These are phyloP conservation scores for Tolypeutes matacus DNA, from an alignment of 2,797 vertebrate genomes.

Conservation along the genomic window DNA sequence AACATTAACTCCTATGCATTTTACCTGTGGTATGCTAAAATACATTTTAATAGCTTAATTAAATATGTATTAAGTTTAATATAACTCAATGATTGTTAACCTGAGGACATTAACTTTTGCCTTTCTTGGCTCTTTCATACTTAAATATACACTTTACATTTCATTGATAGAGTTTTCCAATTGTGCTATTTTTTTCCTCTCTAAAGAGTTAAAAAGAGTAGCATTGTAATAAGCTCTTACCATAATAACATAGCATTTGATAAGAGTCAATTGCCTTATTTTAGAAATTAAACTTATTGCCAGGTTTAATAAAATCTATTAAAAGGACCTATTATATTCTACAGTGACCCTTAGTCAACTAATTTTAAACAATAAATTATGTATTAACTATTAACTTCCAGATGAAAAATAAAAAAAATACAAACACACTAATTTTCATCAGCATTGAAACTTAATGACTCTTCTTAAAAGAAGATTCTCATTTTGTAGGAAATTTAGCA, in stretches of 20 bases:
- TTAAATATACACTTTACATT: constrained; percentile 55
- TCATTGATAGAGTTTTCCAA: constrained; percentile 20
- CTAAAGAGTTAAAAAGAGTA: constrained; percentile 53
- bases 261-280: constrained; percentile 47
- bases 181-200: background rate
- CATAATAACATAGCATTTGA: constrained; percentile 29
- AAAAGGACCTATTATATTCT: background rate
- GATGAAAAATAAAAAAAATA: constrained; percentile 65
- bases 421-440: constrained; percentile 37
- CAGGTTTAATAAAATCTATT: constrained; percentile 66
- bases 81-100: background rate
- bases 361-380: constrained; percentile 59
- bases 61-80: constrained; percentile 62
- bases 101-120: constrained; percentile 13
- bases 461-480: constrained; percentile 6
- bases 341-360: background rate
- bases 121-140: constrained; percentile 46
- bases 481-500: constrained; percentile 11
- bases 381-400: constrained; percentile 38
- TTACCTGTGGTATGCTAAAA: constrained; percentile 54
- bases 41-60: constrained; percentile 47
- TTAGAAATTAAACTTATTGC: constrained; percentile 46
- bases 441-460: background rate
- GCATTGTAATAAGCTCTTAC: constrained; percentile 14
- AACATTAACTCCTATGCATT: constrained; percentile 57